These are phyloP conservation scores for Steinernema scapterisci DNA, from an alignment of 2,888 invertebrate genomes.

Conservation along the genomic window DNA sequence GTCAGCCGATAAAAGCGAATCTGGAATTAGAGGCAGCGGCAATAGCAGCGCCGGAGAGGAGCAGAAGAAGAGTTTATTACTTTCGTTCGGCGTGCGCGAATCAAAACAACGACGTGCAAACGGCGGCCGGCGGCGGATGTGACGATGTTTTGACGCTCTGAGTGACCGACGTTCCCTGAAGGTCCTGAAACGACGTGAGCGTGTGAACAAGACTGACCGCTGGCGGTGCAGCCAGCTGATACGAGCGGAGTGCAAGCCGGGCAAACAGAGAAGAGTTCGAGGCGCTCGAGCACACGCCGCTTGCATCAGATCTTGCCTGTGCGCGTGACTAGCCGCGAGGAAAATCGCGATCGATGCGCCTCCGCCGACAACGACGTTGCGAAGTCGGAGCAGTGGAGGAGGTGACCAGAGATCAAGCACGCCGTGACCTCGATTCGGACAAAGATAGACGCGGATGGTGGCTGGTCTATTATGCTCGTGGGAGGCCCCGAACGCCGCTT, in stretches of 20 bases:
- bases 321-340: too few species aligned
- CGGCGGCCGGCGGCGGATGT: not conserved
- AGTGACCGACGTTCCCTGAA: constrained; percentile 20
- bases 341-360: not conserved
- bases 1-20: not conserved
- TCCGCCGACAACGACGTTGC: not conserved
- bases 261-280: not conserved
- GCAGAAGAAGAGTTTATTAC: not conserved
- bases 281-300: not conserved
- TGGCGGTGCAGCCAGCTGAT: not conserved
- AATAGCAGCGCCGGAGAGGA: not conserved
- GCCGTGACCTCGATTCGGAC: not conserved
- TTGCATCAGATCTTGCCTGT: not conserved
- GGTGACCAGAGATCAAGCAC: not conserved
- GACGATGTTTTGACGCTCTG: constrained; percentile 3
- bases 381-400: not conserved
- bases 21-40: not conserved
- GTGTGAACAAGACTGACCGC: constrained; percentile 1
- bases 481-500: not conserved
- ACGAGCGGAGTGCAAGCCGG: not conserved
- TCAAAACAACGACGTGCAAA: constrained; percentile 23
- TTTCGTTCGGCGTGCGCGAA: too few species aligned
- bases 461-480: too few species aligned
- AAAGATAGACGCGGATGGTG: too few species aligned
- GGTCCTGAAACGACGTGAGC: constrained; percentile 2